Conservation (phyloP, 2,888 invertebrate species). For the Dyspetes luteomarginatus region DNA sequence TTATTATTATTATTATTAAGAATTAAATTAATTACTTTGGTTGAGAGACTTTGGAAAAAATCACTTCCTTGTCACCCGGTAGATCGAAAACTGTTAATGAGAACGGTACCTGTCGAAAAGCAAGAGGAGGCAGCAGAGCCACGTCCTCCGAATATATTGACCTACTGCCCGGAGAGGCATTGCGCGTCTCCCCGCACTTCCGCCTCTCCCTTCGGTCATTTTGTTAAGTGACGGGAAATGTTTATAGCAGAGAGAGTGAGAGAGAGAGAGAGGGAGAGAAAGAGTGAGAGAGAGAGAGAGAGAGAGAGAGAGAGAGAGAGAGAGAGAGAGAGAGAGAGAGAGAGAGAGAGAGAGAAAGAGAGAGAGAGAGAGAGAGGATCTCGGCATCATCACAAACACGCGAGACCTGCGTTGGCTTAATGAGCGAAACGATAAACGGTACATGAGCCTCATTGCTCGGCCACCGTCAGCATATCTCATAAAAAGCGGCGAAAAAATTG, state of each 20-base stretch:
- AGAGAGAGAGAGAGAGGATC: conserved; percentile 38
- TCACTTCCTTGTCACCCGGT: conserved; percentile 26
- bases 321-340: conserved; percentile 14
- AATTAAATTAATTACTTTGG: neutral
- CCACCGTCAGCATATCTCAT: neutral
- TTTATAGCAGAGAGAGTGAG: no score
- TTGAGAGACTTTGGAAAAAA: neutral
- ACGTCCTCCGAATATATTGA: conserved; percentile 67
- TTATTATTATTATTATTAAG: no score
- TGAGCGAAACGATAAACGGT: conserved; percentile 57
- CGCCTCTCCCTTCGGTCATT: neutral
- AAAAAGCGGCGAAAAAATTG: neutral
- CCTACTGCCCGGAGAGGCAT: conserved; percentile 68
- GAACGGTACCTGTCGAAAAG: conserved; percentile 70
- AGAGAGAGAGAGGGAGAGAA: no score
- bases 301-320: no score
- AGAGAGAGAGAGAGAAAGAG: neutral
- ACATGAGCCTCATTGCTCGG: conserved; percentile 31
- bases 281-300: no score
- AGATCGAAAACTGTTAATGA: no score
- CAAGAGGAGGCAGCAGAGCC: conserved; percentile 53
- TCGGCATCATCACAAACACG: conserved; percentile 28
- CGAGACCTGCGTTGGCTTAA: conserved; percentile 22
- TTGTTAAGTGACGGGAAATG: neutral
- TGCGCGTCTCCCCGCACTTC: conserved; percentile 1